Evolutionary conservation across 2,888 invertebrate genomes (phyloP).

Genomic region (Diploptera punctata): DNA sequence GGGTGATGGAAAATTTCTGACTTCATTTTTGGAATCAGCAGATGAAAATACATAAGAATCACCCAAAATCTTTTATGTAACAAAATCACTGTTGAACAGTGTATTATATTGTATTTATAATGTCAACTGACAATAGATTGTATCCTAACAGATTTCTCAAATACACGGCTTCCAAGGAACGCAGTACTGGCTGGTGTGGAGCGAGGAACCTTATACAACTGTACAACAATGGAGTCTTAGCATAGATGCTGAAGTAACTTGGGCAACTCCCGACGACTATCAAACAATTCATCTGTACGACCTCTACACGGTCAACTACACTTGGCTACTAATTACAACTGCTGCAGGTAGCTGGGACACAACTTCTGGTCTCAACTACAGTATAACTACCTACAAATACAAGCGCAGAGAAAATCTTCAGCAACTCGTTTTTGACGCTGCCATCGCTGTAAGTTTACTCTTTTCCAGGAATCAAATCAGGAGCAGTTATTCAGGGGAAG

Average conservation of each 20-base stretch:
- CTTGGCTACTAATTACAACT: background rate
- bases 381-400: conserved; percentile 1
- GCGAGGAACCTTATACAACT: background rate
- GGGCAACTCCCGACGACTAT: background rate
- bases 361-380: background rate
- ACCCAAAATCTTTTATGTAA: too few species aligned
- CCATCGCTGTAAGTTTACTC: conserved; percentile 18
- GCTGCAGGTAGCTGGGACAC: background rate
- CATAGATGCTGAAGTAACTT: conserved; percentile 11
- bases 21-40: too few species aligned
- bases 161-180: too few species aligned
- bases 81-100: too few species aligned
- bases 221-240: background rate
- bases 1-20: too few species aligned
- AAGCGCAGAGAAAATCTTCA: background rate
- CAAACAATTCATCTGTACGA: background rate
- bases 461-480: too few species aligned
- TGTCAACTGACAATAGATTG: too few species aligned
- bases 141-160: too few species aligned
- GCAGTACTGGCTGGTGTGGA: conserved; percentile 20
- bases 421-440: background rate
- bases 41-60: too few species aligned
- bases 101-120: too few species aligned
- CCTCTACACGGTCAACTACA: conserved; percentile 22
- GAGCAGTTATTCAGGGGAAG: too few species aligned